Evolutionary conservation across 2,888 invertebrate genomes (phyloP).

Genomic region (Cordilura impudica): DNA sequence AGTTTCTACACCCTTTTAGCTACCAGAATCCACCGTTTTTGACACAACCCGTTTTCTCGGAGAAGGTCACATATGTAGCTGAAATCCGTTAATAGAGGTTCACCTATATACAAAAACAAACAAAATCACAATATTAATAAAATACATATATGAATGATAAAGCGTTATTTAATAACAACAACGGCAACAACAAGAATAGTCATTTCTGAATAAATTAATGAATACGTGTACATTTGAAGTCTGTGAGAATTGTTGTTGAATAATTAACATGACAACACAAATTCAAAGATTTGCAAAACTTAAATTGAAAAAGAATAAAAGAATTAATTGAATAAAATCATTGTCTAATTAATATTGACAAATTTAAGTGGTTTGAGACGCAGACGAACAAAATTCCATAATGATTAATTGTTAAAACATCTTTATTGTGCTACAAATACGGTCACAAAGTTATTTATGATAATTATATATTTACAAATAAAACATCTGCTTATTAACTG

Average conservation of each 20-base stretch:
- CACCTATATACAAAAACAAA: no score
- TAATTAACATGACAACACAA: neutral
- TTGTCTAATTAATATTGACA: neutral
- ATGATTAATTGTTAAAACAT: neutral
- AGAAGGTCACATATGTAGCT: no score
- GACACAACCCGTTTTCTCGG: no score
- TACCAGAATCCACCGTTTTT: no score
- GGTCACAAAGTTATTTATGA: neutral
- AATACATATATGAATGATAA: neutral
- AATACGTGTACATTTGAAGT: neutral
- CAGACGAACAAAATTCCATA: neutral
- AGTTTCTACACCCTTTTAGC: no score
- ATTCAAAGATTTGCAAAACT: neutral
- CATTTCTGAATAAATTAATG: neutral
- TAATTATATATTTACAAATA: no score
- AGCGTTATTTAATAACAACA: neutral
- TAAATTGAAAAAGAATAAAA: neutral
- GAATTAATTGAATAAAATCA: neutral
- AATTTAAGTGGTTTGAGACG: neutral
- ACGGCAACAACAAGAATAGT: neutral
- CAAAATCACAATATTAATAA: neutral
- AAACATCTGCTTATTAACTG: no score
- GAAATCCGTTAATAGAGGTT: no score
- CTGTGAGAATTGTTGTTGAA: slow-evolving; percentile 14
- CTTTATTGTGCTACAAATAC: neutral